Evolutionary conservation across 2,888 invertebrate species (phyloP), one percentile per base, ranked within the genome.

Genomic region (Azorinus chamasolen): DNA sequence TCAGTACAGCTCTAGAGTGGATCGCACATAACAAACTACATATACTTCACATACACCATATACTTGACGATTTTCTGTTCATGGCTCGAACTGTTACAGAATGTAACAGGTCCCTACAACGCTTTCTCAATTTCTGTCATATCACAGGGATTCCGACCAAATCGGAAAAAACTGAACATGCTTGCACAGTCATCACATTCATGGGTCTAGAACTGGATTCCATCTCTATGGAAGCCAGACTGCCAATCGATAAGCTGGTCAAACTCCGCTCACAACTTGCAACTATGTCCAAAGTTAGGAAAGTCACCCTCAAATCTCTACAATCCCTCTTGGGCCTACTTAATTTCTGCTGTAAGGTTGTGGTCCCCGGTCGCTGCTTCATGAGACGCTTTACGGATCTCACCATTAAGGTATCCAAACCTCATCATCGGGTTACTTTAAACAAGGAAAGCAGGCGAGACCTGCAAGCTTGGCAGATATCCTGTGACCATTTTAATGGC

Each of bases 201-300:
- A 55, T 71, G 65, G 71, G 78, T 32, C 18, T 74, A 4, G 77
- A 77, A 61, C 41, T 77, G 12, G 77, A 74, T 39, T 70, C 74
- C 12, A 39, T 32, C 0, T 14, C 5, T 0, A 77, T 74, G 71
- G 70, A 57, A 16, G 74, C 64, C 5, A 37, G 71, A 3, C 37
- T 81, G 3, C 78, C 74, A 18, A 10, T 0, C 3, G 65, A 71
- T 18, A 75, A 78, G 39, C 24, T 74, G 0, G 2, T 6, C 1
- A 70, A 61, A 32, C 14, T 65, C 0, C 22, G 59, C 18, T 1
- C 8, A 8, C 16, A 39, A 1, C 22, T 74, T 12, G 6, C n/a
- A 12, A 1, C 22, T 27, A 25, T 43, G 12, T 4, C 20, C 0
- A 14, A 32, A 4, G 6, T 27, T 0, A 1, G 53, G 2, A 79